Conservation (phyloP, 2,113 vertebrate species). For the Brachypteracias leptosomus region DNA sequence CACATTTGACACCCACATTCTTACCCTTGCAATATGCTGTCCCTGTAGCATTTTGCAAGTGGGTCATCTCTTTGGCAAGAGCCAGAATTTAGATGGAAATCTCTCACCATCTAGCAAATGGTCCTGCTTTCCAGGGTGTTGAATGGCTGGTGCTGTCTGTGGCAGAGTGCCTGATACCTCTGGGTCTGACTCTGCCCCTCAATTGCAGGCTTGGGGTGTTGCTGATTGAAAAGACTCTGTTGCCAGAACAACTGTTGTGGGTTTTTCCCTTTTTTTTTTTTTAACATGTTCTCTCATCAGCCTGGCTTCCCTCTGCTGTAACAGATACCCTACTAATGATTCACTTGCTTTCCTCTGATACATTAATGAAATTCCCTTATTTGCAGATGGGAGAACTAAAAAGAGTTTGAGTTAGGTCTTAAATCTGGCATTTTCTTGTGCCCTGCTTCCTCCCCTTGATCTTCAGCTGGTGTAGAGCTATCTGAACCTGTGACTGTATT, state of each 20-base stretch:
- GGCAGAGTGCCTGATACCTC: neutral
- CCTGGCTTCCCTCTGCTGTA: neutral
- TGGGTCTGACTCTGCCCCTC: neutral
- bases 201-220: neutral
- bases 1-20: neutral
- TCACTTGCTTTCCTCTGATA: neutral
- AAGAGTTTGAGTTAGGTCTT: neutral
- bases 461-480: neutral
- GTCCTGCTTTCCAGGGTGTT: neutral
- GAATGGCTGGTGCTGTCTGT: neutral
- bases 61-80: neutral
- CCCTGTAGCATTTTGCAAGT: neutral
- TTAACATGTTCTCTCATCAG: neutral
- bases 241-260: neutral
- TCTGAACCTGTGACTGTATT: neutral
- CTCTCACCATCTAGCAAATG: neutral
- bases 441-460: neutral
- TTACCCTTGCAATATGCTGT: neutral
- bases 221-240: neutral
- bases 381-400: neutral
- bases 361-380: neutral
- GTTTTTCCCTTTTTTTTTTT: neutral
- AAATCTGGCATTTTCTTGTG: neutral
- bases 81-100: neutral
- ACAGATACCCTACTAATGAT: neutral